phyloP scores from a whole-genome alignment of 1,140 invertebrate genomes.

The Chionoecetes opilio region DNA sequence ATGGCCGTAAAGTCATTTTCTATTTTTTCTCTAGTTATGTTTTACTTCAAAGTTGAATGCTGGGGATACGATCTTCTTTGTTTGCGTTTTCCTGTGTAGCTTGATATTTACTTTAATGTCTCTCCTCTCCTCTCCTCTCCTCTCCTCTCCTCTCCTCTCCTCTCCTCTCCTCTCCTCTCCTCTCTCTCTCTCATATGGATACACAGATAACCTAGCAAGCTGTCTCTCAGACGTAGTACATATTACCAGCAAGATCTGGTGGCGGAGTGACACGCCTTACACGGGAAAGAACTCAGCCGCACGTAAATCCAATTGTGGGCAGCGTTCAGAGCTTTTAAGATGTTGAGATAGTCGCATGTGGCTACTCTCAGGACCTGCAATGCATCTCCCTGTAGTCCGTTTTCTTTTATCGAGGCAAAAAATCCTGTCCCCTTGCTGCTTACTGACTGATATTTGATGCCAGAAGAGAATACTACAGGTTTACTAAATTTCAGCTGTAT shows the following conservation, averaged over 20 bases:
- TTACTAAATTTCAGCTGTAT: too few species aligned
- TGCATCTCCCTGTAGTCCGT: too few species aligned
- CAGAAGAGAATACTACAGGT: too few species aligned
- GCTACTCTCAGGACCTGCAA: too few species aligned
- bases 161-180: neutral
- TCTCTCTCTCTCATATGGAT: conserved; percentile 10
- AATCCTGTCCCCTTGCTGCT: too few species aligned
- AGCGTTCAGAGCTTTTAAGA: conserved; percentile 17
- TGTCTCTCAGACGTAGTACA: neutral
- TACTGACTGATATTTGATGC: too few species aligned
- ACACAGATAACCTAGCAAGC: too few species aligned
- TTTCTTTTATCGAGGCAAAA: too few species aligned
- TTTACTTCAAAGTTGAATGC: too few species aligned
- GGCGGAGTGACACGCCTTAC: conserved; percentile 2
- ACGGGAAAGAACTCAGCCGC: neutral
- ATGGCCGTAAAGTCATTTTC: too few species aligned
- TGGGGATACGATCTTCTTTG: too few species aligned
- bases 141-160: neutral
- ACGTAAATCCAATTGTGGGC: conserved; percentile 18
- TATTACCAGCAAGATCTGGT: neutral
- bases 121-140: neutral
- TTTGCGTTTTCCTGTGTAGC: neutral
- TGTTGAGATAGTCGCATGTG: neutral
- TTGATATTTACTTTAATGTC: too few species aligned
- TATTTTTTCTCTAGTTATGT: neutral